Base-by-base conservation (phyloP, 2,797 vertebrate species). In the Catharus ustulatus region DNA sequence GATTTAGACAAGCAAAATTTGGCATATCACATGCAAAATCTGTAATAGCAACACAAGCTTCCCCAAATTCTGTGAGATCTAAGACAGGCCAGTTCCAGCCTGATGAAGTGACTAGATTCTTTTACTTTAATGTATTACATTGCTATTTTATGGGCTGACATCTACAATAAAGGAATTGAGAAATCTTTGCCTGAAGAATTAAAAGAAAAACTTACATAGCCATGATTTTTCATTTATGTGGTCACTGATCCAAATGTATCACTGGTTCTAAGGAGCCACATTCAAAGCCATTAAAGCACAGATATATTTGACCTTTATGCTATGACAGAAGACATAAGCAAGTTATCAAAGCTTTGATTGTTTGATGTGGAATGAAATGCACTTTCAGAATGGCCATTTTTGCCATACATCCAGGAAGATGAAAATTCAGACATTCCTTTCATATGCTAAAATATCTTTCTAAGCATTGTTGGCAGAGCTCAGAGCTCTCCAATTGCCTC, bases 201-300 rank as follows among this genome's bases (percentile, higher is more conserved):
- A 71, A 87, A 88, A 57, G 80, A 67, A 91, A 87, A 84, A 10
- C 23, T 92, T 86, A n/a, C 59, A 66, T n/a, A 59, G 45, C 45
- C 19, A 6, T 51, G 42, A 82, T 57, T 94, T 94, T 94, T 93
- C 80, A 84, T 73, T 86, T 63, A 51, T 61, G 54, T 58, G 48
- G 58, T 88, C 61, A 46, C 55, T 46, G 38, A 49, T 43, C 29
- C 42, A 77, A 87, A 87, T 54, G 58, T n/a, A 80, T 54, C 42
- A 9, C 68, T 72, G 15, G 30, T 83, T 80, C 54, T 83, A 77
- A 93, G 42, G 52, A 83, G 48, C 23, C 66, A 62, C 66, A 48
- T 83, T 72, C 87, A 87, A 77, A 85, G 81, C 16, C 46, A 48
- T 77, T 91, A 87, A 82, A 93, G 61, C 57, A 83, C 63, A 85